Evolutionary conservation across 2,888 invertebrate species (phyloP), one percentile per base, ranked within the genome.

Genomic region (Stictocephala bisonia): DNA sequence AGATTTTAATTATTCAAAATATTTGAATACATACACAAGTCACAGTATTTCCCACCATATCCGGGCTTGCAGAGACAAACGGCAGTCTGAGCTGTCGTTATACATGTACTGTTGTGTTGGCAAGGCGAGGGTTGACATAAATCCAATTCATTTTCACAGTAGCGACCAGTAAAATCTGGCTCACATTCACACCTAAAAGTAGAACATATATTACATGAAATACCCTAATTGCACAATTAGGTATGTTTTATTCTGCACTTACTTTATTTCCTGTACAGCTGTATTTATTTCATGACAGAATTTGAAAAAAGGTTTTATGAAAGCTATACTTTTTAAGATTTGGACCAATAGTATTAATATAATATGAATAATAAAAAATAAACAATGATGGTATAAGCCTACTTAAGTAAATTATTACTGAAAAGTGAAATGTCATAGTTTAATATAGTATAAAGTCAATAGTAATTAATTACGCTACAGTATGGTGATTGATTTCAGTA

Each of bases 181-280:
- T 85, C 85, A 80, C 90, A 90, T 44, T 84, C 83, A 79, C 90
- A 90, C 74, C 87, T 88, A 74, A 68, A 80, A 76, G n/a, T n/a
- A n/a, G n/a, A n/a, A n/a, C n/a, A n/a, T n/a, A n/a, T n/a, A n/a
- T n/a, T n/a, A n/a, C n/a, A n/a, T n/a, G n/a, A n/a, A n/a, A n/a
- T n/a, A n/a, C n/a, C n/a, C n/a, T n/a, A 50, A 41, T 44, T 24
- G 68, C 29, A 71, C 0, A 9, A 9, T 13, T 35, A 35, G 11
- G 11, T 35, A 9, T 35, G 35, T 9, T 35, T 35, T 35, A 35
- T 9, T 35, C 11, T 35, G 35, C 35, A 35, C 11, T 35, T 7
- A 35, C 11, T 35, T 35, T 35, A 35, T 35, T 7, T 9, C 35
- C 11, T 35, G 9, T 35, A 35, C 11, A 35, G 7, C 35, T 9